Conservation (phyloP, 1,140 invertebrate genomes). For the Diabrotica virgifera region DNA sequence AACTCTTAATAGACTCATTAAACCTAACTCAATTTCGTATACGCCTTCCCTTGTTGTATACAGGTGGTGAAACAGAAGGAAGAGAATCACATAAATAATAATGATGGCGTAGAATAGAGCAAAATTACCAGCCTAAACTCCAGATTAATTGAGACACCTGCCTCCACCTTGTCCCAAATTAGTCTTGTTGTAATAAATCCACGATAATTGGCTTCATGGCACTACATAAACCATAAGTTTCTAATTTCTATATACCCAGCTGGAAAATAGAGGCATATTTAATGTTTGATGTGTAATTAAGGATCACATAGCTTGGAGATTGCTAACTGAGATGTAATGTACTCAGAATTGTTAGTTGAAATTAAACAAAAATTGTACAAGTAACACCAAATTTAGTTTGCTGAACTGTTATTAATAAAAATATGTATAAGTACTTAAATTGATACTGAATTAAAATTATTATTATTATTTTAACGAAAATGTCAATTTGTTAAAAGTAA, state of each 20-base stretch:
- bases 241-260: slow-evolving; percentile 30
- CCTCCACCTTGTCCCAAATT: slow-evolving; percentile 40
- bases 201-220: slow-evolving; percentile 39
- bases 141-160: slow-evolving; percentile 39
- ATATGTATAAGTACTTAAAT: too few relatives aligned
- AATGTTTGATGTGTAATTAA: not conserved
- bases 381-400: too few relatives aligned
- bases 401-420: too few relatives aligned
- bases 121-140: slow-evolving; percentile 32
- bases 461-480: too few relatives aligned
- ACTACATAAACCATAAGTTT: slow-evolving; percentile 41
- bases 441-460: too few relatives aligned
- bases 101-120: slow-evolving; percentile 29
- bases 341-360: too few relatives aligned
- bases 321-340: too few relatives aligned
- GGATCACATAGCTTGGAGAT: not conserved
- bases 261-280: not conserved
- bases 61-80: slow-evolving; percentile 5
- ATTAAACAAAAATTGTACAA: too few relatives aligned
- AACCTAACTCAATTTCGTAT: too few relatives aligned
- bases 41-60: not conserved
- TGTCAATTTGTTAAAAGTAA: too few relatives aligned
- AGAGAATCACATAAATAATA: slow-evolving; percentile 27
- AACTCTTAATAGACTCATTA: too few relatives aligned
- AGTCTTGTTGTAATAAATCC: slow-evolving; percentile 41